Evolutionary conservation across 1,140 invertebrate genomes (phyloP).

Genomic region (Anoplolepis gracilipes): DNA sequence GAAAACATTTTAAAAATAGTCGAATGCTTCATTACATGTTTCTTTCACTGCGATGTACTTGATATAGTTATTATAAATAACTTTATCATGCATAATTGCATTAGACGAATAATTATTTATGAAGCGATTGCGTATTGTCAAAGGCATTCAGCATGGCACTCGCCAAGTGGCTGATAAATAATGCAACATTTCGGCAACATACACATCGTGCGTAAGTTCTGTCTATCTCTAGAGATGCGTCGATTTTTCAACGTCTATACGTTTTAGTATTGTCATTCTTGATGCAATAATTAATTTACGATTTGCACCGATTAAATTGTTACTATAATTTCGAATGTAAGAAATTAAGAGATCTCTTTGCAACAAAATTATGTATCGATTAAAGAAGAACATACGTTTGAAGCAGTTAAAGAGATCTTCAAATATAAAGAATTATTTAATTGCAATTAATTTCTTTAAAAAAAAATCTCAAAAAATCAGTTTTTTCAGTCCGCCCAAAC

Average conservation of each 20-base stretch:
- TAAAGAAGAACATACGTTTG: too few species aligned
- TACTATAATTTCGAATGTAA: neutral
- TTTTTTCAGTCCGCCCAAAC: neutral
- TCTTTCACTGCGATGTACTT: neutral
- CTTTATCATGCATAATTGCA: neutral
- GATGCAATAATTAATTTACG: neutral
- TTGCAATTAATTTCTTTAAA: neutral
- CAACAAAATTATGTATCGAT: too few species aligned
- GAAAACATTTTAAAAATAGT: neutral
- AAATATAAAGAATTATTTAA: too few species aligned
- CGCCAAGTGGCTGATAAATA: slow-evolving; percentile 30
- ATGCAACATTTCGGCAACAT: slow-evolving; percentile 12
- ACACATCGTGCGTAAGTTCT: too few species aligned
- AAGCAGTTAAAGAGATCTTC: too few species aligned
- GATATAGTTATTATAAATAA: slow-evolving; percentile 39
- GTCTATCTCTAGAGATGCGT: neutral
- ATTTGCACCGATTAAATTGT: neutral
- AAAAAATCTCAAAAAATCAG: neutral
- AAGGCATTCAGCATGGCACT: slow-evolving; percentile 38
- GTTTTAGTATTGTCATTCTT: neutral
- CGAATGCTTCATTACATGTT: neutral
- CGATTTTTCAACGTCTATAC: neutral
- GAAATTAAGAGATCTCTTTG: neutral
- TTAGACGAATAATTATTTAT: slow-evolving; percentile 27
- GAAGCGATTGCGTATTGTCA: slow-evolving; percentile 21